A percentile compares a stretch with the other conserved stretches of the same genome.
These are phyloP conservation scores for Toxotes jaculatrix DNA, from an alignment of 2,113 vertebrate species.

Conservation along the genomic window DNA sequence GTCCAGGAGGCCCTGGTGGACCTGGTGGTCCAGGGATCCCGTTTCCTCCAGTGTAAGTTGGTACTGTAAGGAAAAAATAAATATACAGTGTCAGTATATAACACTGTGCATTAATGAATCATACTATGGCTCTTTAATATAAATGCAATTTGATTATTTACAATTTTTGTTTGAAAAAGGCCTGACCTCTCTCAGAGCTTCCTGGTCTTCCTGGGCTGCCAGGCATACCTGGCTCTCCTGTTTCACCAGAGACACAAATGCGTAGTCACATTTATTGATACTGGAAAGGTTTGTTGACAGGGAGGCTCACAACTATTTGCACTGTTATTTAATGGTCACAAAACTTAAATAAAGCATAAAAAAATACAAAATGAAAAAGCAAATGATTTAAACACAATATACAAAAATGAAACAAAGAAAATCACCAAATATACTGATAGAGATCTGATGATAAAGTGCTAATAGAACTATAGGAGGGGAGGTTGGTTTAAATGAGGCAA, in stretches of 20 bases:
- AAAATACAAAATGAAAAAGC: background rate
- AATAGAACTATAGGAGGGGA: background rate
- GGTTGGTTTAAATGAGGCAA: background rate
- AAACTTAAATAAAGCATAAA: background rate
- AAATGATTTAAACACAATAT: background rate
- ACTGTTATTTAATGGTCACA: background rate
- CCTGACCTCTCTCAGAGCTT: constrained; percentile 68
- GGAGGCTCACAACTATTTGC: background rate
- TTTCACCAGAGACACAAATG: constrained; percentile 79
- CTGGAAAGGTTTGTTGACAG: background rate
- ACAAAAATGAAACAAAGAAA: background rate
- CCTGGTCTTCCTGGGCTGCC: constrained; percentile 71
- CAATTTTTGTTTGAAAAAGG: background rate
- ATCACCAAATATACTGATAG: constrained; percentile 75
- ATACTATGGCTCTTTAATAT: background rate
- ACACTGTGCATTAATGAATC: background rate
- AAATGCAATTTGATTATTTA: background rate
- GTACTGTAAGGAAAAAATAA: constrained; percentile 40
- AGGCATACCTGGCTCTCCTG: constrained; percentile 85
- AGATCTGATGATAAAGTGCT: constrained; percentile 1
- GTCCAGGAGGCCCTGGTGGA: constrained; percentile 83
- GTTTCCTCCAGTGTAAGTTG: constrained; percentile 79
- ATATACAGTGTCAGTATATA: background rate
- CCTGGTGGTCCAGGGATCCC: constrained; percentile 82
- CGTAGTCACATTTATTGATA: constrained; percentile 4